These are phyloP conservation scores for Marisa cornuarietis DNA, from an alignment of 1,140 invertebrate species.

Conservation along the genomic window DNA sequence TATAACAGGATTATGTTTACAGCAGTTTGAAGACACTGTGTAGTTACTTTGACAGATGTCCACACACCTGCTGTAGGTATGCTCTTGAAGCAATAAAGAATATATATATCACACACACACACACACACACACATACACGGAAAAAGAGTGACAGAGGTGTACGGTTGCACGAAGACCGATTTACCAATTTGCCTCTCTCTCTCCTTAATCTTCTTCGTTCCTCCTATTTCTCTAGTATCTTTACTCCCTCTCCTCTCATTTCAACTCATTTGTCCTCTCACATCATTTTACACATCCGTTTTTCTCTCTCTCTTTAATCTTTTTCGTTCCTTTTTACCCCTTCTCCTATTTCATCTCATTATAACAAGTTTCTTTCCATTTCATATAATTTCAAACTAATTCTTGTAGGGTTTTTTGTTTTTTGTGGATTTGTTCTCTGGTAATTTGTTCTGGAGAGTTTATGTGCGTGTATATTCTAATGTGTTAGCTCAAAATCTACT, in stretches of 20 bases:
- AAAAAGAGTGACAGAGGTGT: not conserved
- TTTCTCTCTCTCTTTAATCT: too few relatives aligned
- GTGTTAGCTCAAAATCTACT: too few relatives aligned
- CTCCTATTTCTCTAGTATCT: too few relatives aligned
- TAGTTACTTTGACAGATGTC: not conserved
- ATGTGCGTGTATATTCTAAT: too few relatives aligned
- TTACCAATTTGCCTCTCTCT: too few relatives aligned
- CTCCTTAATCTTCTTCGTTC: not conserved
- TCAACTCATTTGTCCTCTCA: not conserved
- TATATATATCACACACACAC: not conserved
- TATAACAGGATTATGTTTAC: not conserved
- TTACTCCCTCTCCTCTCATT: not conserved
- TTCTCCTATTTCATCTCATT: not conserved
- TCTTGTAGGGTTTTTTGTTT: not conserved
- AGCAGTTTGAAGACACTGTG: not conserved
- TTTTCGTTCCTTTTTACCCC: not conserved
- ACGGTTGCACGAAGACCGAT: not conserved
- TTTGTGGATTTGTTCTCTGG: too few relatives aligned
- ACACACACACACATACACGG: not conserved
- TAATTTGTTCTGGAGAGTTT: too few relatives aligned
- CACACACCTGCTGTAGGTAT: not conserved
- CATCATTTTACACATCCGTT: not conserved
- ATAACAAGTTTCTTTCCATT: not conserved
- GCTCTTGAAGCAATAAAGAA: too few relatives aligned
- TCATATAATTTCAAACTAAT: not conserved